A percentile compares a stretch with the other conserved stretches of the same genome.
phyloP scores from a whole-genome alignment of 2,797 vertebrate species.

The Morelia viridis region DNA sequence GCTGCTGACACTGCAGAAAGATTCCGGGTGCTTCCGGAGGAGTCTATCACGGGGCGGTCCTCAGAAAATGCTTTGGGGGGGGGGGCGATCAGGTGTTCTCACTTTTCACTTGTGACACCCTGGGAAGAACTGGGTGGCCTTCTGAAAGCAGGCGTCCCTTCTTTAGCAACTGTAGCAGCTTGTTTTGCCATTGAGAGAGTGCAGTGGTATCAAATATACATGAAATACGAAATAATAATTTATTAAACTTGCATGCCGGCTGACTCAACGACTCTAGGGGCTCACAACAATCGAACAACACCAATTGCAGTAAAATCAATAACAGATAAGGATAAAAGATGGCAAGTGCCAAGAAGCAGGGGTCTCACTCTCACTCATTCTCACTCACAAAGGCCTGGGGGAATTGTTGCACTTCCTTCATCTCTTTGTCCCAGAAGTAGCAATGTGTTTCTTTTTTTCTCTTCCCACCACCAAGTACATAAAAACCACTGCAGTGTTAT shows the following conservation, averaged over 20 bases:
- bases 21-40: neutral
- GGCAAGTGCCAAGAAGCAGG: neutral
- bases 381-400: no score
- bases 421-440: no score
- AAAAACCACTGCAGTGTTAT: neutral
- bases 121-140: neutral
- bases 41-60: neutral
- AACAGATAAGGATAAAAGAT: neutral
- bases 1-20: neutral
- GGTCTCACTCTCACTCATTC: neutral
- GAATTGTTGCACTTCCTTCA: no score
- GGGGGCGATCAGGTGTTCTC: neutral
- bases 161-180: neutral
- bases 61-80: neutral
- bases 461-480: neutral
- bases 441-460: neutral
- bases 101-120: neutral
- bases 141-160: neutral
- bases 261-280: neutral
- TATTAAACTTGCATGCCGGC: neutral
- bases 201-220: neutral
- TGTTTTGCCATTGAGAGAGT: neutral
- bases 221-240: neutral
- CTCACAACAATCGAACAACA: no score
- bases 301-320: neutral